These are phyloP conservation scores for Bradypus variegatus DNA, from an alignment of 2,797 vertebrate species.

Conservation along the genomic window DNA sequence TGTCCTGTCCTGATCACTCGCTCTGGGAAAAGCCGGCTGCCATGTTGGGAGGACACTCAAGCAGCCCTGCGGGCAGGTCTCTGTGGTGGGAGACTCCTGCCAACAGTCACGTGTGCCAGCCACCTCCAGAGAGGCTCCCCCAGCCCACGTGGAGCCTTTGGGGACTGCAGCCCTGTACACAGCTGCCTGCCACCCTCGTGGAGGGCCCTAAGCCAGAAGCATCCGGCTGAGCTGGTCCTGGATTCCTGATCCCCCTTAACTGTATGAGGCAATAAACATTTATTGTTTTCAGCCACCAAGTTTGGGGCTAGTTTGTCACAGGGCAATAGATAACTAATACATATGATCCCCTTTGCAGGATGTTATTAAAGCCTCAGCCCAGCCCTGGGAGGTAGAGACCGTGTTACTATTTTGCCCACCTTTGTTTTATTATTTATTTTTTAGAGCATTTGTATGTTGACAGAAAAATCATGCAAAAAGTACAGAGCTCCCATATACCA, in stretches of 20 bases:
- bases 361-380: not conserved
- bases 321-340: no score
- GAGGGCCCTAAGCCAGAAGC: not conserved
- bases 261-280: not conserved
- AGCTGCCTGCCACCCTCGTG: not conserved
- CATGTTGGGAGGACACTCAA: accelerated
- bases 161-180: no score
- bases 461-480: no score
- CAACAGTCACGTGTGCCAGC: not conserved
- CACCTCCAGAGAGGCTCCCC: not conserved
- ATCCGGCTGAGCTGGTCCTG: accelerated
- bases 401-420: not conserved
- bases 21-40: not conserved
- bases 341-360: not conserved
- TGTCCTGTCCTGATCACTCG: no score
- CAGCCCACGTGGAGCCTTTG: not conserved
- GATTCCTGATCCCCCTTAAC: not conserved
- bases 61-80: not conserved
- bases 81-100: not conserved
- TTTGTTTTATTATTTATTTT: not conserved
- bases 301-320: not conserved
- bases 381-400: not conserved
- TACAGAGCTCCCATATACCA: no score
- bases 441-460: no score
- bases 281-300: not conserved